Conservation (phyloP, 2,797 vertebrate species). For the Xenopus petersii region DNA sequence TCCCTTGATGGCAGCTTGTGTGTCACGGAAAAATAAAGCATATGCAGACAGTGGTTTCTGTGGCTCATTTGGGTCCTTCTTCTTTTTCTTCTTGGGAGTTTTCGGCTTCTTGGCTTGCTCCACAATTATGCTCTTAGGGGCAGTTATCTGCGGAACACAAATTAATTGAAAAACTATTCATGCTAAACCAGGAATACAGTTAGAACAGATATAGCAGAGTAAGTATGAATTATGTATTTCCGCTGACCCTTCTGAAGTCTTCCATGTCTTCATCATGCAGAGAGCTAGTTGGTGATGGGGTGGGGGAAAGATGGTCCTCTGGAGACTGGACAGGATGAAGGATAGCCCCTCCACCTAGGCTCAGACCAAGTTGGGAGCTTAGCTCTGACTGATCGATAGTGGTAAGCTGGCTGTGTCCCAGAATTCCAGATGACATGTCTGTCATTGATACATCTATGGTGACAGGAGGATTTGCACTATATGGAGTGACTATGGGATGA, state of each 20-base stretch:
- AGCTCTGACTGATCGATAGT: slow-evolving; percentile 92
- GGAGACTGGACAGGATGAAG: slow-evolving; percentile 74
- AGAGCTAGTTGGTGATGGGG: slow-evolving; percentile 79
- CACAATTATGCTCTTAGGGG: slow-evolving; percentile 49
- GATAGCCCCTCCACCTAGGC: slow-evolving; percentile 75
- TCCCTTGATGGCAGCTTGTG: slow-evolving; percentile 88
- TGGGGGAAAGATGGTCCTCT: slow-evolving; percentile 75
- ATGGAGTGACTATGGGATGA: slow-evolving; percentile 83
- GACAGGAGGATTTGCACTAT: slow-evolving; percentile 82
- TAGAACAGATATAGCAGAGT: neutral
- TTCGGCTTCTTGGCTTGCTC: slow-evolving; percentile 63
- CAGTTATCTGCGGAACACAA: slow-evolving; percentile 9
- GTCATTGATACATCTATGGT: slow-evolving; percentile 86
- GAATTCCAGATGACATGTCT: slow-evolving; percentile 77
- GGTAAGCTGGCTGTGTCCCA: slow-evolving; percentile 81
- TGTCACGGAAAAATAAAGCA: slow-evolving; percentile 88
- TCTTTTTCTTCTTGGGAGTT: slow-evolving; percentile 71
- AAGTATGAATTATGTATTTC: neutral
- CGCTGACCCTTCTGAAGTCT: slow-evolving; percentile 77
- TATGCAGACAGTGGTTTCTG: slow-evolving; percentile 89
- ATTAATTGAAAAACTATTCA: neutral
- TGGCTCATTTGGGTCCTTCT: slow-evolving; percentile 86
- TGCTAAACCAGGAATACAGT: neutral
- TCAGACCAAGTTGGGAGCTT: slow-evolving; percentile 83
- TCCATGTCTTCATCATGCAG: slow-evolving; percentile 85